Evolutionary conservation across 2,797 vertebrate genomes (phyloP), one percentile per base, ranked within the genome.

Genomic region (Eulemur mongoz): DNA sequence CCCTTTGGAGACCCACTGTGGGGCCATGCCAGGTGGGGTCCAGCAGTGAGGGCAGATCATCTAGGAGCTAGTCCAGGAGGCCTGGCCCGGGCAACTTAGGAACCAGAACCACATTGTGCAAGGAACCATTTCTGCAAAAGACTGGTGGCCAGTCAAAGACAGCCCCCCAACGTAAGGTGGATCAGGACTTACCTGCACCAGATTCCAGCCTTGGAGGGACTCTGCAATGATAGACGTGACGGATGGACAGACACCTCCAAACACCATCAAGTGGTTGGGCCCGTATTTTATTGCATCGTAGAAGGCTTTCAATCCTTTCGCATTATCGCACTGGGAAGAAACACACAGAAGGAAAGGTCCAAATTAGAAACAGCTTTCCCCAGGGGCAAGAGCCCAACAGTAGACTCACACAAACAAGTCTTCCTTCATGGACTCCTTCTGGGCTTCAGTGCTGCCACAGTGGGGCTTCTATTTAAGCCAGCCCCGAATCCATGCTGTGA

Each of bases 231-330:
- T 99, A 93, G 99, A 99, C 2, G 99, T 99, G 96, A 99, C 99
- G 0, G 99, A 99, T 0, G 99, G 99, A 98, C 99, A 99, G 94
- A 99, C 99, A 0, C 99, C 99, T 67, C 99, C 99, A 91, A 99
- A 99, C 98, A 99, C 99, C 99, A 99, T 99, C 98, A 99, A 98
- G 98, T 99, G 99, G 98, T 99, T 99, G 92, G 99, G 99, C 93
- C 99, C 99, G 1, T 99, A 99, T 99, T 99, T 99, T 98, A 99
- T 99, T 98, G 99, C 99, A 94, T 99, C 99, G 13, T 99, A 99
- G 98, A 99, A 99, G 98, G 99, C 99, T 98, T 99, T 99, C 98
- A 99, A 98, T 97, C 99, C 99, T 98, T 99, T 99, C 93, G 99
- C 99, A 50, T 99, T 99, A 98, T 99, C 99, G 96, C 99, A 99